These are phyloP conservation scores for Hydractinia echinata DNA, from an alignment of 30 jellyfish, hydroid and myxozoan genomes.

Conservation along the genomic window DNA sequence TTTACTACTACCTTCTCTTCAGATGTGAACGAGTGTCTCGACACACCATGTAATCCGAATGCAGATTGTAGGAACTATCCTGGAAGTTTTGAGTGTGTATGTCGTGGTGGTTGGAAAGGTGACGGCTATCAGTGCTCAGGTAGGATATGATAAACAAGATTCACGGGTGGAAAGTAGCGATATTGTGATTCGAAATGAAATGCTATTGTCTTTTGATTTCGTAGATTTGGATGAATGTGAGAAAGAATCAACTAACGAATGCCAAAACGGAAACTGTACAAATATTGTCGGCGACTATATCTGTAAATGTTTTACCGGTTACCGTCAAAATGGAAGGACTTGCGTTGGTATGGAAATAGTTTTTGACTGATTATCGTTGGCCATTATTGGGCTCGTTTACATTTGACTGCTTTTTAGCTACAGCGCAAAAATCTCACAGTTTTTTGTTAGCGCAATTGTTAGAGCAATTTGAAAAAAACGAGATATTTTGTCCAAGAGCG, in stretches of 20 bases:
- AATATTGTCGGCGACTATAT: conserved; percentile 49
- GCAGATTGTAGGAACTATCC: conserved; percentile 64
- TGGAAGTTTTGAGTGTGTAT: conserved; percentile 60
- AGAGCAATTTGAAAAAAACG: too few relatives aligned
- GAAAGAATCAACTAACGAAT: conserved; percentile 27
- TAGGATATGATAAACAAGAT: not conserved
- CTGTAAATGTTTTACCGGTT: conserved; percentile 84
- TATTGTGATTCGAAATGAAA: conserved; percentile 24
- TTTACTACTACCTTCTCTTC: not conserved
- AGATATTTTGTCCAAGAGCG: too few relatives aligned
- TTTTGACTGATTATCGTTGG: not conserved
- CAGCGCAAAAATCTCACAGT: too few relatives aligned
- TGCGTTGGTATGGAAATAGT: conserved; percentile 36
- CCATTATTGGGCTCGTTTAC: not conserved
- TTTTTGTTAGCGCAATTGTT: too few relatives aligned
- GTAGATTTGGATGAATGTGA: conserved; percentile 24
- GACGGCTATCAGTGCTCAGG: conserved; percentile 70
- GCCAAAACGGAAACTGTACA: conserved; percentile 67
- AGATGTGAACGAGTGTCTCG: conserved; percentile 63
- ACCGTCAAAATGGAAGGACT: conserved; percentile 51
- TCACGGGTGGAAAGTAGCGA: conserved; percentile 31
- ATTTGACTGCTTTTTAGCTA: not conserved
- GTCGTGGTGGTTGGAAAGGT: conserved; percentile 73
- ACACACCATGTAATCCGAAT: conserved; percentile 33
- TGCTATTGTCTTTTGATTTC: not conserved